Evolutionary conservation across 1,140 invertebrate species (phyloP).

Genomic region (Ganaspis sp.): DNA sequence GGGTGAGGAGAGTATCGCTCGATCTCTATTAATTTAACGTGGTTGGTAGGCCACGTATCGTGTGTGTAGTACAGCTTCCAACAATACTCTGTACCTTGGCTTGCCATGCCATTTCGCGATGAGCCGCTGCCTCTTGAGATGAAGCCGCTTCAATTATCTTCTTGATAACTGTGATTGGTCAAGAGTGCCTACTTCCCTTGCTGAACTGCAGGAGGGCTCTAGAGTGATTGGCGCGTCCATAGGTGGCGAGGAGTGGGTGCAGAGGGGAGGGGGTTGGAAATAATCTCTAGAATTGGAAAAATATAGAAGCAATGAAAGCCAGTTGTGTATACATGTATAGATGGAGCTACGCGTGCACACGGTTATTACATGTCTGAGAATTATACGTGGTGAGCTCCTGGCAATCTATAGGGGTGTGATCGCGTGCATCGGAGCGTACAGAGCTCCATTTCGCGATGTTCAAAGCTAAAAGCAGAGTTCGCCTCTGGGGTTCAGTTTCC

Average conservation of each 20-base stretch:
- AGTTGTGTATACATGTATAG: not conserved
- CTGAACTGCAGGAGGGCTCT: not conserved
- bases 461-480: conserved; percentile 55
- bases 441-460: conserved; percentile 54
- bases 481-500: conserved; percentile 52
- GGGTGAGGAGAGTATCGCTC: conserved; percentile 24
- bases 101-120: not conserved
- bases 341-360: conserved; percentile 3
- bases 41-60: conserved; percentile 21
- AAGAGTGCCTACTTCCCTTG: conserved; percentile 29
- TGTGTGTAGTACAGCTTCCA: not conserved
- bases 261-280: not conserved
- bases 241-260: not conserved
- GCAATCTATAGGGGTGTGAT: conserved; percentile 53
- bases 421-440: conserved; percentile 51
- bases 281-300: conserved; percentile 46
- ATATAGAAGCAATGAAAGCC: conserved; percentile 38
- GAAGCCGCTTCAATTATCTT: conserved; percentile 44
- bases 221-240: not conserved
- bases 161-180: conserved; percentile 43
- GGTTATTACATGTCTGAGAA: conserved; percentile 46
- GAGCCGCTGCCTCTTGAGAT: conserved; percentile 33
- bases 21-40: conserved; percentile 50
- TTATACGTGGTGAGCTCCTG: conserved; percentile 45
- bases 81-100: not conserved